These are phyloP conservation scores for Pomatostomus ruficeps DNA, from an alignment of 2,113 vertebrate genomes.

Conservation along the genomic window DNA sequence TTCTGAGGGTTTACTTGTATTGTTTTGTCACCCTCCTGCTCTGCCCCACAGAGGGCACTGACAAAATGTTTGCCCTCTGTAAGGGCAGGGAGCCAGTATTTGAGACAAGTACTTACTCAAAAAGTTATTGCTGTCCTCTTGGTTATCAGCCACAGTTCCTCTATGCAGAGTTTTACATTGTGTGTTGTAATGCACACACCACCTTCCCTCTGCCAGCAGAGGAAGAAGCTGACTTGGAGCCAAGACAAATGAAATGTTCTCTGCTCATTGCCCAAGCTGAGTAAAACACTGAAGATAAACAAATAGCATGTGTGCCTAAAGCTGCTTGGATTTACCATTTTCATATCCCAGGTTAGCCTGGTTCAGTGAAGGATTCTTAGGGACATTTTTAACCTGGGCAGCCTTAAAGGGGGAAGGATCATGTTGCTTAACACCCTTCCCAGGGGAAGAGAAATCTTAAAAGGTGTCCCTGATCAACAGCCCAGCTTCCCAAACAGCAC, in stretches of 20 bases:
- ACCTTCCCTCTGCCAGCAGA: not conserved
- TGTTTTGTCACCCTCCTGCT: not conserved
- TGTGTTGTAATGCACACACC: not conserved
- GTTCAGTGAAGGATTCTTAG: not conserved
- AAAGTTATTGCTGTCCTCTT: not conserved
- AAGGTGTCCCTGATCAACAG: not conserved
- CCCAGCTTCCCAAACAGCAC: not conserved
- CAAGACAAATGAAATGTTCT: not conserved
- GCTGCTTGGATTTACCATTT: not conserved
- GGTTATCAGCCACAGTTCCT: not conserved
- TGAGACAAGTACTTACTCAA: not conserved
- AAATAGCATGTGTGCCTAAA: not conserved
- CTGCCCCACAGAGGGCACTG: not conserved
- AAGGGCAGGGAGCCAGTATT: not conserved
- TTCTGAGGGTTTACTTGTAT: not conserved
- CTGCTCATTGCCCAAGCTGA: not conserved
- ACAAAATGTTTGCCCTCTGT: not conserved
- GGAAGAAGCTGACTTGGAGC: not conserved
- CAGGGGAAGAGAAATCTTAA: not conserved
- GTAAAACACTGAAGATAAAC: not conserved
- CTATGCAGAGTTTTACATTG: not conserved
- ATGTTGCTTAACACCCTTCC: not conserved
- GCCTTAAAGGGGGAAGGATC: not conserved
- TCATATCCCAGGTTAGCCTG: not conserved
- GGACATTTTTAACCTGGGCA: not conserved